A percentile compares a stretch with the other conserved stretches of the same genome.
Evolutionary conservation across 2,888 invertebrate species (phyloP).

Genomic region (Polymixis flavicincta): DNA sequence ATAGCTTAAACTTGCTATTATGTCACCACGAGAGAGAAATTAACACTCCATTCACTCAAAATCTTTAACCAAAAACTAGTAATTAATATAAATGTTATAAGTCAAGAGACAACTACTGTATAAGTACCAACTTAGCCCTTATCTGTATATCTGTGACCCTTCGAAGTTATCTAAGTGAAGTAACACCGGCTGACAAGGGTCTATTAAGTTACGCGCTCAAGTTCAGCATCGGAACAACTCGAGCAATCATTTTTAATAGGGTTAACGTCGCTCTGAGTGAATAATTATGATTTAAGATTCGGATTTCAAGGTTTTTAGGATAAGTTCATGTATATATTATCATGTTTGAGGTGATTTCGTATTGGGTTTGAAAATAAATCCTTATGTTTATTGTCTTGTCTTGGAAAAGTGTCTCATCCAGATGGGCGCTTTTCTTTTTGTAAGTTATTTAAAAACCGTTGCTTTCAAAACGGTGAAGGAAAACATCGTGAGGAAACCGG

Average conservation of each 20-base stretch:
- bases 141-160: constrained; percentile 59
- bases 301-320: constrained; percentile 21
- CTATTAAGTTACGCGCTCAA: constrained; percentile 63
- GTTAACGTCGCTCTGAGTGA: constrained; percentile 56
- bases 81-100: constrained; percentile 58
- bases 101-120: constrained; percentile 43
- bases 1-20: too few relatives aligned
- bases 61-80: constrained; percentile 25
- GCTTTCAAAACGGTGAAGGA: too few relatives aligned
- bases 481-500: too few relatives aligned
- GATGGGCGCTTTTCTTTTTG: too few relatives aligned
- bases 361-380: too few relatives aligned
- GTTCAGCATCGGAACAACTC: constrained; percentile 61
- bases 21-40: too few relatives aligned
- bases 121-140: constrained; percentile 53
- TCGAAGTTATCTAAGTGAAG: constrained; percentile 63
- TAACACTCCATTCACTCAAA: constrained; percentile 16
- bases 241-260: constrained; percentile 66
- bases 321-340: not conserved
- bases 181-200: constrained; percentile 67
- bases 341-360: constrained; percentile 1
- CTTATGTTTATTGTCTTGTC: too few relatives aligned
- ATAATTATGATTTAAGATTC: constrained; percentile 59
- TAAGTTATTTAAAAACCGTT: too few relatives aligned
- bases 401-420: too few relatives aligned